Conservation (phyloP, 2,113 vertebrate species). For the Mobula hypostoma region DNA sequence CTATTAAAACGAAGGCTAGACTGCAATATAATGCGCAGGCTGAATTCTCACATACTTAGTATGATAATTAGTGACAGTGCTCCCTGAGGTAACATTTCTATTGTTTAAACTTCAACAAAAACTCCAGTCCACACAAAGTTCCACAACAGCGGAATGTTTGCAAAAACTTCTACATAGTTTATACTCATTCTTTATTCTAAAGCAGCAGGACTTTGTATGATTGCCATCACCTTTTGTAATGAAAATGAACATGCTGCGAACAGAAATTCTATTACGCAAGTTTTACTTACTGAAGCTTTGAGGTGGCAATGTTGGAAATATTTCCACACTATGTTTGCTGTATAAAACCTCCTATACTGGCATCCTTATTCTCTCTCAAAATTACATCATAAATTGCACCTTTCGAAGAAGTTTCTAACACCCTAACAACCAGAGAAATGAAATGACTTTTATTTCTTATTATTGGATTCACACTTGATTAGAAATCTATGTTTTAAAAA, state of each 20-base stretch:
- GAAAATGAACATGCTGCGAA: slow-evolving; percentile 6
- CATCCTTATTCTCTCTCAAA: not conserved
- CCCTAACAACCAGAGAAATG: not conserved
- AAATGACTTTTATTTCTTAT: not conserved
- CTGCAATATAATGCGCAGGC: not conserved
- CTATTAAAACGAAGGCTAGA: not conserved
- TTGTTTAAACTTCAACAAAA: slow-evolving; percentile 8
- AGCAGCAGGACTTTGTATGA: not conserved
- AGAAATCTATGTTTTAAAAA: not conserved
- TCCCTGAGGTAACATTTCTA: not conserved
- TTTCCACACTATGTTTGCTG: not conserved
- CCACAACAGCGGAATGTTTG: slow-evolving; percentile 24
- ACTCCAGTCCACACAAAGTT: not conserved
- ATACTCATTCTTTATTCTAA: not conserved
- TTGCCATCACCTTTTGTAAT: not conserved
- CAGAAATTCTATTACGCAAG: not conserved
- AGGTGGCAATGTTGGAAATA: too few species aligned
- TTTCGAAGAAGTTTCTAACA: not conserved
- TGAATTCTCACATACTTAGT: slow-evolving; percentile 15
- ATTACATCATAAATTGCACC: not conserved
- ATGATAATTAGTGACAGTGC: slow-evolving; percentile 23
- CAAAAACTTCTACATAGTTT: slow-evolving; percentile 4
- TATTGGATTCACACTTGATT: not conserved
- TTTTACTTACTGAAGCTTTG: not conserved
- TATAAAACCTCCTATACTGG: not conserved